These are phyloP conservation scores for Ciconia nigra DNA, from an alignment of 2,797 vertebrate species.

Conservation along the genomic window DNA sequence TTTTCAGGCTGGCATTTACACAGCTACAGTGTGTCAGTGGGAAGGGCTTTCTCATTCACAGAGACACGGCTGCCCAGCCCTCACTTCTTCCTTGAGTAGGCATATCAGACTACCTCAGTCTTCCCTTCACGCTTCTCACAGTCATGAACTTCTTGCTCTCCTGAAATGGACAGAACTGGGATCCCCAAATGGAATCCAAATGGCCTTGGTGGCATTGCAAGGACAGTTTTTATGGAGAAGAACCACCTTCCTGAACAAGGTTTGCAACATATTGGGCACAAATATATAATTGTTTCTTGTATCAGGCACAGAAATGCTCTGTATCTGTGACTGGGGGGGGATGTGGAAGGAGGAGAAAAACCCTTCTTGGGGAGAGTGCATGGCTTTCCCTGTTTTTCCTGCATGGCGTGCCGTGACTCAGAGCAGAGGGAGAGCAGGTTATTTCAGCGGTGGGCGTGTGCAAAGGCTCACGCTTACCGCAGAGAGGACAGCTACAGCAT, in stretches of 20 bases:
- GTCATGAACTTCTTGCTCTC: neutral
- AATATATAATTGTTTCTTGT: neutral
- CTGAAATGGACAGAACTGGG: neutral
- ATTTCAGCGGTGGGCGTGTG: fast-evolving
- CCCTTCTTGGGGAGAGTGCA: neutral
- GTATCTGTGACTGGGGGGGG: neutral
- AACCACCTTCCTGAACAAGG: neutral
- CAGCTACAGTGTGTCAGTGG: neutral
- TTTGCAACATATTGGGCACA: neutral
- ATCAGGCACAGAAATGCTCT: neutral
- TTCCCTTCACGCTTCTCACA: neutral
- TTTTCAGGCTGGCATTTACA: neutral
- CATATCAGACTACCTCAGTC: neutral
- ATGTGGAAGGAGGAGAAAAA: neutral
- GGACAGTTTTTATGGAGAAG: neutral
- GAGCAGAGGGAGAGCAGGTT: too few species aligned
- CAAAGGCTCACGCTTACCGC: neutral
- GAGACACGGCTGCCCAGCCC: neutral
- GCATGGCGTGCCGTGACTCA: fast-evolving
- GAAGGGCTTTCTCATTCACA: neutral
- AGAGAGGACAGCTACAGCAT: neutral
- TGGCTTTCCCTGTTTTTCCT: neutral
- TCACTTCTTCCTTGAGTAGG: neutral
- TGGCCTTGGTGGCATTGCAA: neutral
- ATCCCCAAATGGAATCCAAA: neutral